Evolutionary conservation across 2,888 invertebrate species (phyloP).

Genomic region (Phanerotoma sp.): DNA sequence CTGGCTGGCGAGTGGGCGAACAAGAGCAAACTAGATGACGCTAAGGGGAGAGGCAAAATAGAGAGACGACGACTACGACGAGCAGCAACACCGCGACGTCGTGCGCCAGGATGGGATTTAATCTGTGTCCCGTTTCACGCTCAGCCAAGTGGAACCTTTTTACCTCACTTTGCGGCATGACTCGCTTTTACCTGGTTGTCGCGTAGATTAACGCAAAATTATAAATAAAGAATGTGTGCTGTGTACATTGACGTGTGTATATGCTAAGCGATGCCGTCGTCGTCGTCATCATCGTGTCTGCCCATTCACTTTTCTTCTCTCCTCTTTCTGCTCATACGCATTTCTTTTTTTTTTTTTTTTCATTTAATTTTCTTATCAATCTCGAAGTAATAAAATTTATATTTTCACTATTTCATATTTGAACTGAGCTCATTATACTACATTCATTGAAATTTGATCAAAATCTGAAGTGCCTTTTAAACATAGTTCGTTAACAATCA

Average conservation of each 20-base stretch:
- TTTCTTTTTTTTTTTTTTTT: conserved; percentile 13
- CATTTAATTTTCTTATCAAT: too few relatives aligned
- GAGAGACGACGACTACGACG: conserved; percentile 26
- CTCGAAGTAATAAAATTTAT: too few relatives aligned
- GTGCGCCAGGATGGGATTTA: conserved; percentile 60
- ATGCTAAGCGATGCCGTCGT: conserved; percentile 2
- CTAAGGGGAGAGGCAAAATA: conserved; percentile 1
- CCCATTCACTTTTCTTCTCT: conserved; percentile 1
- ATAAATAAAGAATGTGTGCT: conserved; percentile 57
- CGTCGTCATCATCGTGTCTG: too few relatives aligned
- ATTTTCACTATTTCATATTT: too few relatives aligned
- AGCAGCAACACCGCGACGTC: conserved; percentile 46
- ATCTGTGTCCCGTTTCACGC: conserved; percentile 63
- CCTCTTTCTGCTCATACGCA: neutral
- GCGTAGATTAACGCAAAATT: conserved; percentile 61
- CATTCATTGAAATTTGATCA: too few relatives aligned
- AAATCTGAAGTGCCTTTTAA: too few relatives aligned
- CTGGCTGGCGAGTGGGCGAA: conserved; percentile 19
- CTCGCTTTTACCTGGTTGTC: conserved; percentile 57
- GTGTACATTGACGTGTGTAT: conserved; percentile 36
- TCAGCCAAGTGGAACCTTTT: conserved; percentile 60
- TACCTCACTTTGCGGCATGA: conserved; percentile 57
- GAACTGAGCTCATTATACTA: too few relatives aligned
- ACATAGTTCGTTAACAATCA: too few relatives aligned
- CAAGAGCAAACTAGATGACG: conserved; percentile 16